These are phyloP conservation scores for Torymus texanus DNA, from an alignment of 2,888 invertebrate genomes.

Conservation along the genomic window DNA sequence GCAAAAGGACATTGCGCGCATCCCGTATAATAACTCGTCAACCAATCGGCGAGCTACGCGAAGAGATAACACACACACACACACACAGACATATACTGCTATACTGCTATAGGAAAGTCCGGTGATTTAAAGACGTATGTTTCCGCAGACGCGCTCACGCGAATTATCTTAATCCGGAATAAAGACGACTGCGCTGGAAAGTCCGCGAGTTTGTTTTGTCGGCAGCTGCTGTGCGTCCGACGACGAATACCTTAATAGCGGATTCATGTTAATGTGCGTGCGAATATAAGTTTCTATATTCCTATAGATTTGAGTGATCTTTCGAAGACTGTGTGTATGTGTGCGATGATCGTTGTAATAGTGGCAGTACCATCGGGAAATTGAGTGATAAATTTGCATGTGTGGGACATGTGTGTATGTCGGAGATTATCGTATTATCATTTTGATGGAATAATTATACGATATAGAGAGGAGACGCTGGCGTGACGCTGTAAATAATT, in stretches of 20 bases:
- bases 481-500: not conserved
- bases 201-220: not conserved
- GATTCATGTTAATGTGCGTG: slow-evolving; percentile 44
- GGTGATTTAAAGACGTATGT: too few species aligned
- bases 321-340: too few species aligned
- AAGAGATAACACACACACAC: too few species aligned
- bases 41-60: too few species aligned
- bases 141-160: slow-evolving; percentile 5
- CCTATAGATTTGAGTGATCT: not conserved
- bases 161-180: slow-evolving; percentile 53
- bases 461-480: not conserved
- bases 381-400: slow-evolving; percentile 8
- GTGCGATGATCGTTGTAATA: too few species aligned
- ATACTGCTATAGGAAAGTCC: not conserved
- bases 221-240: slow-evolving; percentile 11
- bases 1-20: too few species aligned
- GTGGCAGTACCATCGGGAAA: not conserved
- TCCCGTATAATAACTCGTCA: too few species aligned
- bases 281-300: not conserved
- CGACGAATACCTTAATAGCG: slow-evolving; percentile 34
- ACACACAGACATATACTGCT: not conserved
- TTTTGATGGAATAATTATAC: slow-evolving; percentile 4
- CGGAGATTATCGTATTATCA: not conserved
- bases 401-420: not conserved
- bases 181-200: slow-evolving; percentile 12